These are phyloP conservation scores for Hermaeophaga mercurialis DNA, from an alignment of 2,888 invertebrate species.

Conservation along the genomic window DNA sequence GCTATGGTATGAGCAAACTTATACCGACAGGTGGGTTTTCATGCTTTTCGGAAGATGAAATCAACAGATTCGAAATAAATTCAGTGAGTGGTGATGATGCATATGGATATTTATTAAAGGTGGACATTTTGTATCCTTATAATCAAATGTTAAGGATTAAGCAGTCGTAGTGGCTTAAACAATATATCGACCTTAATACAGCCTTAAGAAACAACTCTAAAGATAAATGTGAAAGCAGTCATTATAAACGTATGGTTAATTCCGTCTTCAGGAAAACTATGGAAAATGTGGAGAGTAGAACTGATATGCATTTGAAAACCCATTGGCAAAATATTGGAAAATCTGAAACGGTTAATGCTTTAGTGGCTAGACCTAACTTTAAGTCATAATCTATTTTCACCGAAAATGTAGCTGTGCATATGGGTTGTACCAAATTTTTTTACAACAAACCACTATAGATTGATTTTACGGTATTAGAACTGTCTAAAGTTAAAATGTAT, in stretches of 20 bases:
- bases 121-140: not conserved
- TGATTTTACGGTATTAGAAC: no score
- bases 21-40: slow-evolving; percentile 18
- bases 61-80: no score
- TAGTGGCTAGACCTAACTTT: slow-evolving; percentile 46
- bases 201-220: slow-evolving; percentile 38
- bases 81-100: not conserved
- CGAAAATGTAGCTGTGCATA: slow-evolving; percentile 46
- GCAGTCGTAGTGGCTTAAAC: slow-evolving; percentile 50
- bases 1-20: slow-evolving; percentile 6
- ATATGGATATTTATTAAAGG: no score
- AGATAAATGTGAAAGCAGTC: slow-evolving; percentile 52
- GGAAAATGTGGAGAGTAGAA: slow-evolving; percentile 53
- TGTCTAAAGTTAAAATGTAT: no score
- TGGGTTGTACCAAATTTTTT: slow-evolving; percentile 29
- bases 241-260: slow-evolving; percentile 55
- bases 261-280: slow-evolving; percentile 53
- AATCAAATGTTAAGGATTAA: slow-evolving; percentile 40
- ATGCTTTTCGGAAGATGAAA: slow-evolving; percentile 11
- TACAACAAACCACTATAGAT: no score
- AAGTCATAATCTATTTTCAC: slow-evolving; percentile 45
- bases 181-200: slow-evolving; percentile 54
- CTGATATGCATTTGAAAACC: slow-evolving; percentile 48
- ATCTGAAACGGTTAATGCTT: slow-evolving; percentile 35
- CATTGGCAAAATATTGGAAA: slow-evolving; percentile 45